Conservation (phyloP, 2,888 invertebrate genomes). For the Volucella inflata region DNA sequence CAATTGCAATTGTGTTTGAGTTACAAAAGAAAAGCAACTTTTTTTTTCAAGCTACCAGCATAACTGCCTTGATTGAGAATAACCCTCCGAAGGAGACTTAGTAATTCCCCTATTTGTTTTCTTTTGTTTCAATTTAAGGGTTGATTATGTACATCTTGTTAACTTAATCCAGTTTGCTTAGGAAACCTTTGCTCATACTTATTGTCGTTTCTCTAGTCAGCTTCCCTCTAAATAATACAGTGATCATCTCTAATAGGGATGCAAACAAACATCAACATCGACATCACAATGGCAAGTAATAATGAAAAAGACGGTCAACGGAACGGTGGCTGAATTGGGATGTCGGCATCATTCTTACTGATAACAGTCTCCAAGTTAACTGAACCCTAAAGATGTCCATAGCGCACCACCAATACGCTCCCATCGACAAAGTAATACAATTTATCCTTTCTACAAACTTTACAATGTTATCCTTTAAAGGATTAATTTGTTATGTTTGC, state of each 20-base stretch:
- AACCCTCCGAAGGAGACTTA: constrained; percentile 58
- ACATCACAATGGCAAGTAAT: constrained; percentile 1
- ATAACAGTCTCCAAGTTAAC: constrained; percentile 57
- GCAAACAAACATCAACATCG: constrained; percentile 68
- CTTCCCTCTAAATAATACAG: constrained; percentile 16
- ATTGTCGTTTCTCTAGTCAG: background rate
- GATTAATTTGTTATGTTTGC: constrained; percentile 72
- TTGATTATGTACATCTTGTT: constrained; percentile 48
- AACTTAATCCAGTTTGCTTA: constrained; percentile 40
- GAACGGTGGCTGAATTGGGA: background rate
- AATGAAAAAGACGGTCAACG: background rate
- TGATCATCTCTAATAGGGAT: constrained; percentile 55
- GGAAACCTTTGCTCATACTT: background rate
- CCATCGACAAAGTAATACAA: constrained; percentile 66
- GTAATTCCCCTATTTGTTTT: constrained; percentile 52
- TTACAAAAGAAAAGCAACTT: background rate
- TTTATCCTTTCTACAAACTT: constrained; percentile 66
- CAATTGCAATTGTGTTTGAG: constrained; percentile 15
- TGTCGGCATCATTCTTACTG: too few species aligned
- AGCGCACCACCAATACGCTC: constrained; percentile 44
- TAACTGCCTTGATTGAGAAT: constrained; percentile 33
- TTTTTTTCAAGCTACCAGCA: constrained; percentile 10
- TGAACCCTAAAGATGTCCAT: constrained; percentile 68
- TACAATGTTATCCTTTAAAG: constrained; percentile 69
- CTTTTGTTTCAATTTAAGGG: constrained; percentile 60